Conservation (phyloP, 2,113 vertebrate genomes). For the Oncorhynchus mykiss region DNA sequence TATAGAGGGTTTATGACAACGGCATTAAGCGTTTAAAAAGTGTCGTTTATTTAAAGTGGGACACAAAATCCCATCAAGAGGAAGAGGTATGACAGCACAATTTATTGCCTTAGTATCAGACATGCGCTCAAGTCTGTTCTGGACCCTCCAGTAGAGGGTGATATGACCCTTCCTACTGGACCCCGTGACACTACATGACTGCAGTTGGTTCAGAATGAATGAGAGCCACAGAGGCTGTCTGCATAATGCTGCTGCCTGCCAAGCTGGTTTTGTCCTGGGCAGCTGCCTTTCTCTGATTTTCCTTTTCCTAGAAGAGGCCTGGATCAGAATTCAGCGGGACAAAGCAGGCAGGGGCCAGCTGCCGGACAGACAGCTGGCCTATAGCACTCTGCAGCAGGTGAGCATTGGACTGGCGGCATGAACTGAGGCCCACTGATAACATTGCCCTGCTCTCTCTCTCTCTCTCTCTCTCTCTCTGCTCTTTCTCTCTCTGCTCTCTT, state of each 20-base stretch:
- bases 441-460: background rate
- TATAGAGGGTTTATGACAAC: no score
- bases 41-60: no score
- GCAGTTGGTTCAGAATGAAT: background rate
- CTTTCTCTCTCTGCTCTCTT: background rate
- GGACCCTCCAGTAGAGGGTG: background rate
- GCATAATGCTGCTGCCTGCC: background rate
- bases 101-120: background rate
- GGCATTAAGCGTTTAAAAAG: no score
- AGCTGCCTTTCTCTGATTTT: background rate
- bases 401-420: background rate
- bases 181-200: background rate
- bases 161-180: background rate
- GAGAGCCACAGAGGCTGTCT: background rate
- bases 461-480: background rate
- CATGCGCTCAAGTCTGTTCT: no score
- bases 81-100: background rate
- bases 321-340: conserved; percentile 4
- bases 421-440: background rate
- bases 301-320: background rate
- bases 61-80: conserved; percentile 12
- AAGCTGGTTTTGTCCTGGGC: background rate
- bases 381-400: conserved; percentile 8
- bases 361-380: conserved; percentile 1
- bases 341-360: background rate